Evolutionary conservation across 2,888 invertebrate genomes (phyloP).

Genomic region (Polia nebulosa): DNA sequence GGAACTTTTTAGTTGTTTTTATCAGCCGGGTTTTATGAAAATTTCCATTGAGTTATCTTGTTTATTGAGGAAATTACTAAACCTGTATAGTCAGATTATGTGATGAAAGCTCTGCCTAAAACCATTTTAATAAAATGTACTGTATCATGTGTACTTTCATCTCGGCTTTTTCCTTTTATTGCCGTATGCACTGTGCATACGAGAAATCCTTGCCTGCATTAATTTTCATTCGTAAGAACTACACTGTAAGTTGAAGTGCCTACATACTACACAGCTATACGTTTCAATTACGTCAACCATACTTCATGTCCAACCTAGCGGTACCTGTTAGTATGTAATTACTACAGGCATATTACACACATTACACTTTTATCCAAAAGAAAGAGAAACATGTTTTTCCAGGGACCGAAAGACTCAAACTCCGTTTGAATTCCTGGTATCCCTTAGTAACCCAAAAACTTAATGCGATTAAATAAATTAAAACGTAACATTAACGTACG

Average conservation of each 20-base stretch:
- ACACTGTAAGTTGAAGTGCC: neutral
- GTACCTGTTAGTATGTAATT: neutral
- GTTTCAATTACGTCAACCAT: constrained; percentile 27
- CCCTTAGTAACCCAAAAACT: constrained; percentile 41
- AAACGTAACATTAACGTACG: constrained; percentile 54
- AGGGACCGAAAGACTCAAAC: constrained; percentile 24
- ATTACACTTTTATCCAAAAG: neutral
- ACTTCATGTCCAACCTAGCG: constrained; percentile 2
- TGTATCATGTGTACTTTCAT: neutral
- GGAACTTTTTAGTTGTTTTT: no score
- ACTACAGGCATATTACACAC: neutral
- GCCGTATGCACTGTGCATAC: neutral
- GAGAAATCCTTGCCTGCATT: neutral
- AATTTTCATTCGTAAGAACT: constrained; percentile 20
- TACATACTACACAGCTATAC: constrained; percentile 1
- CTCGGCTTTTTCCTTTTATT: neutral
- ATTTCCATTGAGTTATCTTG: no score
- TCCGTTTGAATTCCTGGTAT: constrained; percentile 17
- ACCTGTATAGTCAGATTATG: neutral
- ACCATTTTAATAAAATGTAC: neutral
- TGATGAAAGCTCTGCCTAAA: neutral
- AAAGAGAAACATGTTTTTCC: constrained; percentile 11
- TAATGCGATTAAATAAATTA: constrained; percentile 63
- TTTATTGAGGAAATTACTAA: neutral
- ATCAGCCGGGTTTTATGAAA: no score